Conservation (phyloP, 1,140 invertebrate genomes). For the Pseudoatta argentina region DNA sequence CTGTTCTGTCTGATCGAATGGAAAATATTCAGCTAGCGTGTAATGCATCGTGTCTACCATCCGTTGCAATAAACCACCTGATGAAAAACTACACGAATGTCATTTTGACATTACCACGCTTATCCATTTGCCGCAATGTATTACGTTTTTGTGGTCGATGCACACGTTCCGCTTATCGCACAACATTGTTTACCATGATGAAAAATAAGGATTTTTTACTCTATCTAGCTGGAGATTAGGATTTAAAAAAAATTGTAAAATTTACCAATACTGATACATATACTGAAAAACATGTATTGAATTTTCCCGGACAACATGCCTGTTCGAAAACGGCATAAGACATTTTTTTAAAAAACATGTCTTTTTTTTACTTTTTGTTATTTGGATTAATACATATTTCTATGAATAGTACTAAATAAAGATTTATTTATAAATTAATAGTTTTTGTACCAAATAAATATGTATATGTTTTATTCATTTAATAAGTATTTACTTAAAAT, state of each 20-base stretch:
- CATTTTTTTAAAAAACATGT: too few species aligned
- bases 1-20: conserved; percentile 34
- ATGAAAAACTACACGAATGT: conserved; percentile 36
- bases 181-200: background rate
- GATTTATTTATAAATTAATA: too few species aligned
- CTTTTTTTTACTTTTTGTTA: too few species aligned
- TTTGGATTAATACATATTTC: too few species aligned
- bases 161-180: conserved; percentile 23
- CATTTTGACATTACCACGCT: conserved; percentile 48
- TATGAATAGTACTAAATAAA: too few species aligned
- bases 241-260: background rate
- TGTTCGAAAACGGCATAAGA: too few species aligned
- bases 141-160: conserved; percentile 28
- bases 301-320: too few species aligned
- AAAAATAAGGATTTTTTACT: background rate
- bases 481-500: too few species aligned
- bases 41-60: conserved; percentile 31
- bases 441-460: too few species aligned
- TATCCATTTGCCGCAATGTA: conserved; percentile 42
- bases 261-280: too few species aligned
- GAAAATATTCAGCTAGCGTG: conserved; percentile 46
- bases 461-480: too few species aligned
- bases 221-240: background rate
- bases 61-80: conserved; percentile 31
- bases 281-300: too few species aligned